Evolutionary conservation across 2,113 vertebrate genomes (phyloP).

Genomic region (Prunella himalayana): DNA sequence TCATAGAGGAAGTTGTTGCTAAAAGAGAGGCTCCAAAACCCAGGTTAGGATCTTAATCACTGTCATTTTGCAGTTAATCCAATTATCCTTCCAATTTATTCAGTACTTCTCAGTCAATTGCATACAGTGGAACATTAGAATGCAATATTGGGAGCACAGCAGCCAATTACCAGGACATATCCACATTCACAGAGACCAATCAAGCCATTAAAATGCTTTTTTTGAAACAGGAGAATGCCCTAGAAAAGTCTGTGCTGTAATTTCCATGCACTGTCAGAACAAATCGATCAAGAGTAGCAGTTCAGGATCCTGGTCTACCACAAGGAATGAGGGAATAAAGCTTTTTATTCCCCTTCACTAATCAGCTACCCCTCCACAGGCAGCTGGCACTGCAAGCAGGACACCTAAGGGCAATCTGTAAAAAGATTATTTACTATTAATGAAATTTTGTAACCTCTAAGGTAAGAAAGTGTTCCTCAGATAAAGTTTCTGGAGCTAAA

Average conservation of each 20-base stretch:
- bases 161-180: not conserved
- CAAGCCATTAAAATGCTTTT: not conserved
- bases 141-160: not conserved
- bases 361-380: not conserved
- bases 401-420: not conserved
- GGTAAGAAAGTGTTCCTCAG: not conserved
- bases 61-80: not conserved
- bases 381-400: not conserved
- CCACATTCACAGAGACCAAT: not conserved
- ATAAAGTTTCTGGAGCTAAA: not conserved
- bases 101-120: not conserved
- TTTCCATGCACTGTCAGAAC: conserved; percentile 2
- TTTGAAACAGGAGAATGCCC: not conserved
- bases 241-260: not conserved
- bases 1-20: not conserved
- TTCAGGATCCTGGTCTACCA: not conserved
- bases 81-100: not conserved
- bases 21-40: not conserved
- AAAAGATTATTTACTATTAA: conserved; percentile 4
- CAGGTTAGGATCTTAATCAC: not conserved
- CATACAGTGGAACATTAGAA: not conserved
- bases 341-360: not conserved
- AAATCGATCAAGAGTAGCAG: not conserved
- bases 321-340: not conserved
- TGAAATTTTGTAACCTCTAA: not conserved